Conservation (phyloP, 2,888 invertebrate genomes). For the Oxycera nigricornis region DNA sequence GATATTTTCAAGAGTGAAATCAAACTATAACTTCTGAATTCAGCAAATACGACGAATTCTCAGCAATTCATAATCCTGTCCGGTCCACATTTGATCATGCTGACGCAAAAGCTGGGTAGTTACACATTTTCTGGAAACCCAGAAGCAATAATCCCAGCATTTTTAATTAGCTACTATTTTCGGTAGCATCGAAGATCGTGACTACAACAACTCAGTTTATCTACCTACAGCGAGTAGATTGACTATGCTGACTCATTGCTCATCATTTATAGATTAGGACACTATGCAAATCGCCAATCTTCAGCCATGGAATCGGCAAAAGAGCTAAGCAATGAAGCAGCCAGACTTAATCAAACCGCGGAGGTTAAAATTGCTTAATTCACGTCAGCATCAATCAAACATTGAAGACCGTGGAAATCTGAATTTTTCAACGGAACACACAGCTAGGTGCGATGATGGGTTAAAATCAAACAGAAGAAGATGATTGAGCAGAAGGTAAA, state of each 20-base stretch:
- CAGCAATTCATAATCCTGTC: no score
- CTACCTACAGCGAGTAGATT: neutral
- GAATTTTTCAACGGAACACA: neutral
- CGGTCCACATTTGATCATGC: no score
- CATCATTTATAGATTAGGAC: neutral
- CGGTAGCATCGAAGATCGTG: no score
- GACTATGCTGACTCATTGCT: neutral
- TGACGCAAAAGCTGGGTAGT: no score
- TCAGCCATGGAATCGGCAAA: neutral
- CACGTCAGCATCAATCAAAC: conserved; percentile 7
- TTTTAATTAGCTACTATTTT: no score
- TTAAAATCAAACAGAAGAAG: neutral
- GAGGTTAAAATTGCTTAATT: conserved; percentile 16
- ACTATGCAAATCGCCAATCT: neutral
- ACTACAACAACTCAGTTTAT: conserved; percentile 5
- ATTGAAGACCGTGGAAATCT: neutral
- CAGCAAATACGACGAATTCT: no score
- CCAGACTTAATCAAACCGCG: neutral
- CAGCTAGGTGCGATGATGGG: neutral
- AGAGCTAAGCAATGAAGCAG: neutral
- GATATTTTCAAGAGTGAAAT: no score
- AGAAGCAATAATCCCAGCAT: no score
- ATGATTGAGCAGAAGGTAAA: neutral
- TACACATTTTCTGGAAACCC: no score
- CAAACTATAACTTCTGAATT: no score